Evolutionary conservation across 2,113 vertebrate genomes (phyloP).

Genomic region (Alouatta palliata): DNA sequence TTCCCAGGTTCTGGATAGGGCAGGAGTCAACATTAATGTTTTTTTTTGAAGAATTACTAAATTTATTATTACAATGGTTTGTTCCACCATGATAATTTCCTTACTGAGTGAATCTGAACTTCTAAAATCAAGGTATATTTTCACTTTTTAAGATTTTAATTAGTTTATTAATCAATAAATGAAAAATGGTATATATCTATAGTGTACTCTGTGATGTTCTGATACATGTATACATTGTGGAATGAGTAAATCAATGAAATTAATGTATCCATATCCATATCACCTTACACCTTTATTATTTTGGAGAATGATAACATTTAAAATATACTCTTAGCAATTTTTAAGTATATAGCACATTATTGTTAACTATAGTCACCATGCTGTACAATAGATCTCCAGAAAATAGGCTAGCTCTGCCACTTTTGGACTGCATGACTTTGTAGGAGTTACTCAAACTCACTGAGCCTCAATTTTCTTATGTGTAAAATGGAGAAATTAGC

Average conservation of each 20-base stretch:
- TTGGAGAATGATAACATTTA: not conserved
- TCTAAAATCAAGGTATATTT: conserved; percentile 83
- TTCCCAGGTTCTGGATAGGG: not conserved
- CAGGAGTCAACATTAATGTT: not conserved
- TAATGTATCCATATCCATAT: not conserved
- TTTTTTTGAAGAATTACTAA: conserved; percentile 81
- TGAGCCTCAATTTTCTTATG: not conserved
- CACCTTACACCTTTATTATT: not conserved
- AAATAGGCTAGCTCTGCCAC: not conserved
- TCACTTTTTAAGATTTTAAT: conserved; percentile 38
- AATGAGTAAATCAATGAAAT: not conserved
- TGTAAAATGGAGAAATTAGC: not conserved
- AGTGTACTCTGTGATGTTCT: not conserved
- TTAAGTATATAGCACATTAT: not conserved
- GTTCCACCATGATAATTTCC: conserved; percentile 83
- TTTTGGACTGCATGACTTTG: not conserved
- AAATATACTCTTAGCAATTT: not conserved
- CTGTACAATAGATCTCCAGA: not conserved
- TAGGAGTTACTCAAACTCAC: not conserved
- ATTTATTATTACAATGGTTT: conserved; percentile 85
- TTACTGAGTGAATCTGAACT: conserved; percentile 82
- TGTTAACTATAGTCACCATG: not conserved
- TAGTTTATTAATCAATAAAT: not conserved
- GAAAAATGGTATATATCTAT: not conserved
- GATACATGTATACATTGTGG: not conserved